A percentile compares a stretch with the other conserved stretches of the same genome.
phyloP scores from a whole-genome alignment of 2,888 invertebrate species.

The Lymantria dispar region DNA sequence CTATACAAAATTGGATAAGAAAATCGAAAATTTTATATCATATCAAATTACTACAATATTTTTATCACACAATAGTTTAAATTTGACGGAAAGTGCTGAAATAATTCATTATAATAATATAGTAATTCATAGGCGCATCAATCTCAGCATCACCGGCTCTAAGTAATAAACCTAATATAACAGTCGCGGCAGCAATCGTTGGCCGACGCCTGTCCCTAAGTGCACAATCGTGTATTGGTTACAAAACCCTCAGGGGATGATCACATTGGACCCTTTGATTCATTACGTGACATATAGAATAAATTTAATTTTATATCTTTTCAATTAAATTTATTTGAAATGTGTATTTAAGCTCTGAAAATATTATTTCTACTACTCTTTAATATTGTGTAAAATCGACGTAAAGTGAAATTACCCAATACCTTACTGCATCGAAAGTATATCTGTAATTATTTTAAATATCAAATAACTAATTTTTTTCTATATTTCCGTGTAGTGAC shows the following conservation, averaged over 20 bases:
- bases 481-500: too few relatives aligned
- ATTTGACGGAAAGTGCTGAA: neutral
- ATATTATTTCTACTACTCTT: too few relatives aligned
- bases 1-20: neutral
- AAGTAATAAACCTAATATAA: slow-evolving; percentile 31
- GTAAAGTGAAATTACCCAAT: too few relatives aligned
- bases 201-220: slow-evolving; percentile 54
- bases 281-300: slow-evolving; percentile 61
- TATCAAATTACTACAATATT: slow-evolving; percentile 3
- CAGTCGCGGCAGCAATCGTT: slow-evolving; percentile 20
- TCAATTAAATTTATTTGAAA: slow-evolving; percentile 15
- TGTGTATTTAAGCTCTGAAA: too few relatives aligned
- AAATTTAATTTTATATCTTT: slow-evolving; percentile 67
- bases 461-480: too few relatives aligned
- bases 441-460: too few relatives aligned
- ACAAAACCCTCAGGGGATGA: slow-evolving; percentile 72
- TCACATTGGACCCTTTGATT: slow-evolving; percentile 54
- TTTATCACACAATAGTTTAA: slow-evolving; percentile 2
- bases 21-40: neutral
- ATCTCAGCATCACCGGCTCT: slow-evolving; percentile 14
- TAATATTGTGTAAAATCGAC: too few relatives aligned
- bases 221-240: slow-evolving; percentile 78
- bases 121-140: slow-evolving; percentile 25
- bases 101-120: slow-evolving; percentile 20
- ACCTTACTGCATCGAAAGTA: too few relatives aligned